Conservation (phyloP, 2,888 invertebrate species). For the Mesochorus sp. region DNA sequence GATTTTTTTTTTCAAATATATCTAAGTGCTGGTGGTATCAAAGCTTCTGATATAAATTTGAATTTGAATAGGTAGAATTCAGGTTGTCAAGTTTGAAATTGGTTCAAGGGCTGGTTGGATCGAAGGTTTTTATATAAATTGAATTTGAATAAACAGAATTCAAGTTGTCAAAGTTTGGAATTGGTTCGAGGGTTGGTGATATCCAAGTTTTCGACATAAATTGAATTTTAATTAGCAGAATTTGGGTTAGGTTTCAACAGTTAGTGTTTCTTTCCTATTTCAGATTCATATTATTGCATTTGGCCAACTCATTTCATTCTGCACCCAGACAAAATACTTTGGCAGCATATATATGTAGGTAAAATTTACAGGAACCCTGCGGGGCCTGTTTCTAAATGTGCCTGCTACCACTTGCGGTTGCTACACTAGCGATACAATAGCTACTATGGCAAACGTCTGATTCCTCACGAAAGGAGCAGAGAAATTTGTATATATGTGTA, state of each 20-base stretch:
- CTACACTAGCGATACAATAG: constrained; percentile 20
- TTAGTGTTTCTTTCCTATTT: background rate
- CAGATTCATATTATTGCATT: background rate
- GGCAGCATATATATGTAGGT: background rate
- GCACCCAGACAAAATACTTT: constrained; percentile 11
- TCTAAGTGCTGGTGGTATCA: too few relatives aligned
- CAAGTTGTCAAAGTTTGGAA: too few relatives aligned
- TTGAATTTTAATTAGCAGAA: background rate
- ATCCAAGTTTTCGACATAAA: background rate
- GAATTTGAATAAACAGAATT: too few relatives aligned
- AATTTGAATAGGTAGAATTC: too few relatives aligned
- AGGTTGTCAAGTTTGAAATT: too few relatives aligned
- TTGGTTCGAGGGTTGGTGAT: too few relatives aligned
- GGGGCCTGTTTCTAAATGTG: constrained; percentile 40
- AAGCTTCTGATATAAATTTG: too few relatives aligned
- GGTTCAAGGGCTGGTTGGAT: too few relatives aligned
- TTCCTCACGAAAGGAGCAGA: constrained; percentile 45
- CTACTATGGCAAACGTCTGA: constrained; percentile 24
- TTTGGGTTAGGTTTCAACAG: too few relatives aligned
- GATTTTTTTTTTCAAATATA: too few relatives aligned
- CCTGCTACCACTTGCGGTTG: constrained; percentile 25
- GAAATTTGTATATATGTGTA: background rate
- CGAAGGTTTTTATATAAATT: too few relatives aligned
- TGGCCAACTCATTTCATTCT: constrained; percentile 11
- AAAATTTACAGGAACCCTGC: constrained; percentile 13